Conservation (phyloP, 2,797 vertebrate species). For the Arvicola amphibius region DNA sequence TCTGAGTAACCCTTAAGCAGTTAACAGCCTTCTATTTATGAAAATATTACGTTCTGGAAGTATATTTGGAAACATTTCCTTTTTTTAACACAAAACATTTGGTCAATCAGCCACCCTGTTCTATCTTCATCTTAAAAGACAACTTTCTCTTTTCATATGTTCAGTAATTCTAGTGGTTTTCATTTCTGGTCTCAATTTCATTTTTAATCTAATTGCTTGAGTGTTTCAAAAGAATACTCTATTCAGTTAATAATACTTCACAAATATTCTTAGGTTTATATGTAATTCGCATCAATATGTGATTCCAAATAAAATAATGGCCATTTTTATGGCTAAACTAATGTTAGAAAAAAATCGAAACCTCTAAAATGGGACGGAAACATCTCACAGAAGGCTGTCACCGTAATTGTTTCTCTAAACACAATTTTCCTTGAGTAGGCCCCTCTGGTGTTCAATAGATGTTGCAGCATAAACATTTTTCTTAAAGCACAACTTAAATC, state of each 20-base stretch:
- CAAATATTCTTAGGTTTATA: background rate
- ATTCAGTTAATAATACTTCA: constrained; percentile 25
- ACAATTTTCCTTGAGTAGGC: constrained; percentile 42
- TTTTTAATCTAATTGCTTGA: constrained; percentile 66
- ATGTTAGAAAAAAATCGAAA: background rate
- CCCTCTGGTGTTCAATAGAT: constrained; percentile 52
- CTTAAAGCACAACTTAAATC: constrained; percentile 24
- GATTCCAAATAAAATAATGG: constrained; percentile 27
- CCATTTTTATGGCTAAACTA: background rate
- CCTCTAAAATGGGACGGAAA: constrained; percentile 47
- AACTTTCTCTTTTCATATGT: constrained; percentile 73
- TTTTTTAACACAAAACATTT: constrained; percentile 2
- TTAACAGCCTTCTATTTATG: background rate
- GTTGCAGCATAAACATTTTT: constrained; percentile 34
- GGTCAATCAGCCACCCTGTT: constrained; percentile 16
- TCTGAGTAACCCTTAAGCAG: constrained; percentile 27
- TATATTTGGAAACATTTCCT: background rate
- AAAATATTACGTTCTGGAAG: constrained; percentile 33
- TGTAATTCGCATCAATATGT: background rate
- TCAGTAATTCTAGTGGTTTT: constrained; percentile 64
- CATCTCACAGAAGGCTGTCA: background rate
- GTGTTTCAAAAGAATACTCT: constrained; percentile 51
- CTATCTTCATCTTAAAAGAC: constrained; percentile 56
- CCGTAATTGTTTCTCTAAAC: constrained; percentile 16
- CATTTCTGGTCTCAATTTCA: constrained; percentile 72